phyloP scores from a whole-genome alignment of 2,888 invertebrate genomes.

The Hemicrepidius hirtus region DNA sequence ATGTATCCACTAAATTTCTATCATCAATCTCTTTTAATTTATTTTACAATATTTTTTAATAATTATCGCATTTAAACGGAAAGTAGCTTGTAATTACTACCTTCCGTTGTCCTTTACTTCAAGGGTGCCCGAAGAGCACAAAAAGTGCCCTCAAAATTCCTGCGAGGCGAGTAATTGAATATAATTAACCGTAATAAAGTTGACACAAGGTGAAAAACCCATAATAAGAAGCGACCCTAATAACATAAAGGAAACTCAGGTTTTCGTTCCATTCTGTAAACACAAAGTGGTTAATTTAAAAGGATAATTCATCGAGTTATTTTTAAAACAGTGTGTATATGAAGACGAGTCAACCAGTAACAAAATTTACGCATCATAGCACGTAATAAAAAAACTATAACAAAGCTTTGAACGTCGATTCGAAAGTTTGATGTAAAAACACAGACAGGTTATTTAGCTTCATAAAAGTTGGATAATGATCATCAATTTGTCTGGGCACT shows the following conservation, averaged over 20 bases:
- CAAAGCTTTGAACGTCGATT: constrained; percentile 7
- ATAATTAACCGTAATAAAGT: constrained; percentile 40
- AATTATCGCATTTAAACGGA: constrained; percentile 1
- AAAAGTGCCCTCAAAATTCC: constrained; percentile 38
- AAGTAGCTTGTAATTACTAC: not conserved
- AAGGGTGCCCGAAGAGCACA: constrained; percentile 16
- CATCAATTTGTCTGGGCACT: not conserved
- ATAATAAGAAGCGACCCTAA: constrained; percentile 37
- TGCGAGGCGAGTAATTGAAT: constrained; percentile 27
- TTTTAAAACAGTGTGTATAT: not conserved
- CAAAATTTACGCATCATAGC: constrained; percentile 16
- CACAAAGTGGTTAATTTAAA: constrained; percentile 2
- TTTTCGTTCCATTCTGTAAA: constrained; percentile 4
- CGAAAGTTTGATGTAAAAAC: constrained; percentile 11
- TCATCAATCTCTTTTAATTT: not conserved
- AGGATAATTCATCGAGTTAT: not conserved
- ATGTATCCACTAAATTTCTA: not conserved
- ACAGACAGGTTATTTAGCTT: not conserved
- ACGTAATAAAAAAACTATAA: not conserved
- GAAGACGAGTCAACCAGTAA: not conserved
- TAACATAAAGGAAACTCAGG: constrained; percentile 10
- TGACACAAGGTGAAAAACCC: constrained; percentile 42
- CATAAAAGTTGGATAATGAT: constrained; percentile 2
- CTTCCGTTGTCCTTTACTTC: constrained; percentile 29
- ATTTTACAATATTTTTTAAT: not conserved